Base-by-base conservation (phyloP, 1,140 invertebrate genomes). In the Ridgeia piscesae region DNA sequence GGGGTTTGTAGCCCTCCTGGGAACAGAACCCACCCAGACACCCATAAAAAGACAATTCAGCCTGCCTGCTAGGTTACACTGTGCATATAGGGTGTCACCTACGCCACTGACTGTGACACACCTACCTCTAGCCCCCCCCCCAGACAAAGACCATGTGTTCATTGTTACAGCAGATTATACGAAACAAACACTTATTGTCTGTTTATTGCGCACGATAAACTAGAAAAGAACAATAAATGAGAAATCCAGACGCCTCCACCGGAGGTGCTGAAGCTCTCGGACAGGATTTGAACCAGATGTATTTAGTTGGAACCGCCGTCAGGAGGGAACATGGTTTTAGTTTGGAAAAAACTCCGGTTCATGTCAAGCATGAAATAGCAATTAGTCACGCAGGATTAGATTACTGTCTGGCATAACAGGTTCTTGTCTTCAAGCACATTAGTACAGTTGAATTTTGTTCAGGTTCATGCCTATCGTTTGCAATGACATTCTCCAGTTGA, bases 41-140 rank as follows among this genome's bases (percentile, higher is more conserved):
- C 58, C 58, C 58, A 77, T 77, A 77, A 77, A 77, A 77, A 77
- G 58, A 77, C 58, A 77, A 77, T 77, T 77, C 58, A 31, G 58
- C 27, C 58, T 77, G 11, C 14, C 58, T 77, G 0, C 0, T 42
- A 77, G 2, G 8, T 27, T 77, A 77, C 0, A 9, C 58, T 77
- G 58, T 77, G 58, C 58, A 77, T 77, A 77, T 77, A 27, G 58
- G 58, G 58, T 77, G 58, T 77, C 58, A 77, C 58, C 14, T 11
- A 31, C 17, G 27, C 2, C 2, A 21, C 8, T 77, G 58, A 9
- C 27, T 4, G 58, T 77, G 58, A 77, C 58, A 77, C 58, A 50
- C 17, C 58, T 77, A 77, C 17, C 11, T 4, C 58, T 77, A 21
- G 58, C 11, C 14, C 27, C 58, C 58, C 2, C 27, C 58, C 4